A percentile compares a stretch with the other conserved stretches of the same genome.
phyloP scores from a whole-genome alignment of 2,113 vertebrate genomes.

The Grammomys surdaster region DNA sequence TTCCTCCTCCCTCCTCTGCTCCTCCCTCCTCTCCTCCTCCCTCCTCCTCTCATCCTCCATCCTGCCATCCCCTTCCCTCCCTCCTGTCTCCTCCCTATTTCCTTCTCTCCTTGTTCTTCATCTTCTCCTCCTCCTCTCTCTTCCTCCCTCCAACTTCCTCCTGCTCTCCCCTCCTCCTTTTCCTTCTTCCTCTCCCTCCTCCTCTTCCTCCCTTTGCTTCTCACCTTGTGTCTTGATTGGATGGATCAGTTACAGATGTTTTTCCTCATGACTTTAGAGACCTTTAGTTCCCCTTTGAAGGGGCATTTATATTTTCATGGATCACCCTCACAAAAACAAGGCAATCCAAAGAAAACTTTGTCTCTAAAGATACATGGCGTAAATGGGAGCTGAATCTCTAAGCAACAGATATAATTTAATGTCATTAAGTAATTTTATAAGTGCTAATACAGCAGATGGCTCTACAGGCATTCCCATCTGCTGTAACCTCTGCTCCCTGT shows the following conservation, averaged over 20 bases:
- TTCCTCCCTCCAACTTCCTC: too few species aligned
- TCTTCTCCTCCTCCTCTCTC: background rate
- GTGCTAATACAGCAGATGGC: background rate
- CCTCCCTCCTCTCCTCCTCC: background rate
- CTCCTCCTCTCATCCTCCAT: too few species aligned
- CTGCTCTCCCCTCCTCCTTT: background rate
- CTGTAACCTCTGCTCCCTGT: conserved; percentile 5
- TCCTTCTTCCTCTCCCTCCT: background rate
- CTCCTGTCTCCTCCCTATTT: too few species aligned
- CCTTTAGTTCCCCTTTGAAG: background rate
- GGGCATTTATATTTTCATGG: conserved; percentile 20
- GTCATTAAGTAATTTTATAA: background rate
- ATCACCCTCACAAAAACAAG: conserved; percentile 28
- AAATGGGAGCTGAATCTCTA: conserved; percentile 15
- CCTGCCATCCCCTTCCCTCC: too few species aligned
- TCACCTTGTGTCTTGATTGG: background rate
- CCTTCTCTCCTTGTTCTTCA: background rate
- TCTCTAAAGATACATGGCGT: background rate
- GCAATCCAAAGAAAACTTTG: background rate
- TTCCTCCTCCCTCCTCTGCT: too few species aligned
- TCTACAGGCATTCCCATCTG: background rate
- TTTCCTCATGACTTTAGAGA: background rate
- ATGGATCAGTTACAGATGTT: background rate
- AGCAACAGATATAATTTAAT: conserved; percentile 8
- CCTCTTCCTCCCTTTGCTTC: too few species aligned